phyloP scores from a whole-genome alignment of 1,140 invertebrate genomes.

The Anthonomus grandis region DNA sequence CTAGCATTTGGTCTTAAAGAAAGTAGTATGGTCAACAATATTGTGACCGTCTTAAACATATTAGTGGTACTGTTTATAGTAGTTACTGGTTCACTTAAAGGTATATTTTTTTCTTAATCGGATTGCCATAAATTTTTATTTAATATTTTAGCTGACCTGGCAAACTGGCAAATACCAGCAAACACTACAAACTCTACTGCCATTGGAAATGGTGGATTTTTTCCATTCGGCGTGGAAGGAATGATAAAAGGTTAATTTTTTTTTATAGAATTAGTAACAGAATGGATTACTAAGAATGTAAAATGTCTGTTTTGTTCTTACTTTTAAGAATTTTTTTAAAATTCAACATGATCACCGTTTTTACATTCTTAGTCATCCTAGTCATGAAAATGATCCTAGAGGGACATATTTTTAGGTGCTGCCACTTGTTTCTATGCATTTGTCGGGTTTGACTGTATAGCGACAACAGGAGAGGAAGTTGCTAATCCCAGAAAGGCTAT shows the following conservation, averaged over 20 bases:
- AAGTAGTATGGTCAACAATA: constrained; percentile 77
- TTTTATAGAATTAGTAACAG: background rate
- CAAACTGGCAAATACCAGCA: constrained; percentile 65
- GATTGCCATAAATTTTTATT: background rate
- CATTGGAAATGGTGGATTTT: constrained; percentile 72
- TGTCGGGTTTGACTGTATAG: constrained; percentile 88
- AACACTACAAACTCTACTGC: constrained; percentile 50
- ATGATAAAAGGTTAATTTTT: constrained; percentile 62
- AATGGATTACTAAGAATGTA: too few species aligned
- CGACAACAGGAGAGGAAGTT: constrained; percentile 82
- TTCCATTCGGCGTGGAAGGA: constrained; percentile 79
- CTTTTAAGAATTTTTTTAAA: too few species aligned
- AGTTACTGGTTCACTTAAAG: constrained; percentile 73
- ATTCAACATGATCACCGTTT: too few species aligned
- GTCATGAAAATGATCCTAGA: too few species aligned
- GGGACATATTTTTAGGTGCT: constrained; percentile 55
- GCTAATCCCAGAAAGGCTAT: constrained; percentile 86
- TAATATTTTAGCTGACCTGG: constrained; percentile 54
- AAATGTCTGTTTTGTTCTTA: too few species aligned
- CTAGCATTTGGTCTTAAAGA: constrained; percentile 81
- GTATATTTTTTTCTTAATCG: constrained; percentile 47
- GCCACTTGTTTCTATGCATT: constrained; percentile 93
- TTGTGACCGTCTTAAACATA: constrained; percentile 83
- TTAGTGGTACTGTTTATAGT: constrained; percentile 78
- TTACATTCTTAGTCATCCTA: too few species aligned